Evolutionary conservation across 1,140 invertebrate species (phyloP), one percentile per base, ranked within the genome.

Genomic region (Mycetomoellerius zeteki): DNA sequence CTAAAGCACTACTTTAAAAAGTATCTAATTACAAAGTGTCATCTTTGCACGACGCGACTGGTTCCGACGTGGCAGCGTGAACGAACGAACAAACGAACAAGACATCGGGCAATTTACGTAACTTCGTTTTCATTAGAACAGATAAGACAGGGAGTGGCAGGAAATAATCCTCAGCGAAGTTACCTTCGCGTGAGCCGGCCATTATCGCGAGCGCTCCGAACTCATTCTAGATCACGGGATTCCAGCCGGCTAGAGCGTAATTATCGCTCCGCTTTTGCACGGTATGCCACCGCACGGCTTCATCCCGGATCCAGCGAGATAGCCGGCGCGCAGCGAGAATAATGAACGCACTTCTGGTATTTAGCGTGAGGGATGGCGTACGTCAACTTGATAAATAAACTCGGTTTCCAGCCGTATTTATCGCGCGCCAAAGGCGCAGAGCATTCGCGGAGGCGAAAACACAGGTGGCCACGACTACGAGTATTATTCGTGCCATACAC

Each of bases 281-380:
- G 80, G 72, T 82, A 69, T 30, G 73, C 65, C 47, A 64, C 27
- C 80, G 71, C 71, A 81, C 85, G 62, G 85, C 84, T 92, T 82
- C 85, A 88, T 90, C 80, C 73, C 78, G 80, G 64, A 87, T 90
- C 86, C 89, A 47, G 81, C 37, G 82, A 72, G 87, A 75, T 60
- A 58, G 73, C 62, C 30, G 47, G 37, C 60, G 77, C 82, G 69
- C 89, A 86, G 86, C 73, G 89, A 85, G 88, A 92, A 92, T 92
- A 88, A 91, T 85, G 67, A 92, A 90, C 89, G 87, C 64, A 92
- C 91, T 92, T 89, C 89, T 90, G 91, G 91, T 92, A 92, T 92
- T 92, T 89, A 92, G 86, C 87, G 77, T 92, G 91, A 92, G 71
- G 82, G 71, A 92, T 92, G 88, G 84, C 33, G 67, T 50, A 82